Conservation (phyloP, 2,888 invertebrate species). For the Pollenia labialis region DNA sequence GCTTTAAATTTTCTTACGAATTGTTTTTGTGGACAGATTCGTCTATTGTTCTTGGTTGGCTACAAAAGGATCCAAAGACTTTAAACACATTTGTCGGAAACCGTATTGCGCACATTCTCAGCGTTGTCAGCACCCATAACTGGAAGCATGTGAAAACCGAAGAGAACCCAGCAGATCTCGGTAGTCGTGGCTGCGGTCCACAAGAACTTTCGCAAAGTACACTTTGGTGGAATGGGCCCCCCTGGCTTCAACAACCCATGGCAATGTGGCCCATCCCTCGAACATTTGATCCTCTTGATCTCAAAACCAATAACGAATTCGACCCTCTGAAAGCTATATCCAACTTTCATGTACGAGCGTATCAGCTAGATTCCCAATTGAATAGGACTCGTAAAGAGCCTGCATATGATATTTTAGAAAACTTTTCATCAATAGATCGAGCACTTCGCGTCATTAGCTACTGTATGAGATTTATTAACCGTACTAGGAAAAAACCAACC, state of each 20-base stretch:
- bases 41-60: not conserved
- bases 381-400: too few species aligned
- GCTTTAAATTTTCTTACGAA: too few species aligned
- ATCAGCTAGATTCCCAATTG: not conserved
- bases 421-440: conserved; percentile 14
- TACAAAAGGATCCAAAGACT: not conserved
- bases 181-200: too few species aligned
- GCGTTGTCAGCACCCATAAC: too few species aligned
- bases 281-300: not conserved
- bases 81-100: not conserved
- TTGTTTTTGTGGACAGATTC: conserved; percentile 2
- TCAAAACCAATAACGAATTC: not conserved
- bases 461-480: not conserved
- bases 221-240: too few species aligned
- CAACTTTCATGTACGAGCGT: not conserved
- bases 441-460: conserved; percentile 17
- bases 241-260: too few species aligned
- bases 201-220: too few species aligned
- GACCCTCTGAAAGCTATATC: not conserved
- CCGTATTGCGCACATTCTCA: too few species aligned
- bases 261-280: not conserved
- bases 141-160: too few species aligned
- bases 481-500: not conserved
- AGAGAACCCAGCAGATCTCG: too few species aligned
- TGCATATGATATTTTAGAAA: not conserved